Evolutionary conservation across 1,140 invertebrate species (phyloP).

Genomic region (Sycobia sp.): DNA sequence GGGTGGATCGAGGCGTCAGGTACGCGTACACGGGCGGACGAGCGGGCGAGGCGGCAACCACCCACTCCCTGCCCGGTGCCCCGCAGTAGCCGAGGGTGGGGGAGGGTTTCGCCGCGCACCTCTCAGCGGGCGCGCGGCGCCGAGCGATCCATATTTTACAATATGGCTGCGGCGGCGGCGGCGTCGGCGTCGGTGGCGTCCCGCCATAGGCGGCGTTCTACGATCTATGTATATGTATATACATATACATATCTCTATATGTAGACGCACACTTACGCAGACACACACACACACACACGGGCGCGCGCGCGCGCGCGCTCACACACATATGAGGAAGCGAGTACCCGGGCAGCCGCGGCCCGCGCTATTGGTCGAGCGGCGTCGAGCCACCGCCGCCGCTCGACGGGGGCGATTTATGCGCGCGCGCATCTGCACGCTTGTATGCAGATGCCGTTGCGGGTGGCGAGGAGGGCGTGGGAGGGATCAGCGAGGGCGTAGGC

Average conservation of each 20-base stretch:
- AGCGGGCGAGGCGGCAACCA: background rate
- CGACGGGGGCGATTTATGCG: constrained; percentile 15
- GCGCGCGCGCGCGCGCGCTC: too few species aligned
- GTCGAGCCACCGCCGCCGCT: constrained; percentile 42
- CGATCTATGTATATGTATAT: constrained; percentile 59
- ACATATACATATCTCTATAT: too few species aligned
- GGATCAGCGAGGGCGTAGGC: too few species aligned
- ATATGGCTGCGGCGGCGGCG: constrained; percentile 49
- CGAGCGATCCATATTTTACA: constrained; percentile 60
- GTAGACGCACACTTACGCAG: too few species aligned
- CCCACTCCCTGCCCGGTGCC: background rate
- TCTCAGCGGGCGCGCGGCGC: constrained; percentile 42
- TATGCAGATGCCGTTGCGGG: constrained; percentile 41
- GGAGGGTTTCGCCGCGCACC: constrained; percentile 23
- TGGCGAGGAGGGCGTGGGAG: too few species aligned
- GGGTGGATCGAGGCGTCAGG: background rate
- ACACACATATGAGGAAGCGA: too few species aligned
- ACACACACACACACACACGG: too few species aligned
- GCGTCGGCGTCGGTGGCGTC: constrained; percentile 25
- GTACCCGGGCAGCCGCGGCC: too few species aligned
- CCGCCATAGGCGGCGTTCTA: constrained; percentile 51
- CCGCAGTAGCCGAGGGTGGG: constrained; percentile 16
- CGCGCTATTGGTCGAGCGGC: constrained; percentile 57
- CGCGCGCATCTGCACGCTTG: background rate
- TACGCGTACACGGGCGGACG: too few species aligned